These are phyloP conservation scores for Saimiri boliviensis DNA, from an alignment of 2,113 vertebrate genomes.

Conservation along the genomic window DNA sequence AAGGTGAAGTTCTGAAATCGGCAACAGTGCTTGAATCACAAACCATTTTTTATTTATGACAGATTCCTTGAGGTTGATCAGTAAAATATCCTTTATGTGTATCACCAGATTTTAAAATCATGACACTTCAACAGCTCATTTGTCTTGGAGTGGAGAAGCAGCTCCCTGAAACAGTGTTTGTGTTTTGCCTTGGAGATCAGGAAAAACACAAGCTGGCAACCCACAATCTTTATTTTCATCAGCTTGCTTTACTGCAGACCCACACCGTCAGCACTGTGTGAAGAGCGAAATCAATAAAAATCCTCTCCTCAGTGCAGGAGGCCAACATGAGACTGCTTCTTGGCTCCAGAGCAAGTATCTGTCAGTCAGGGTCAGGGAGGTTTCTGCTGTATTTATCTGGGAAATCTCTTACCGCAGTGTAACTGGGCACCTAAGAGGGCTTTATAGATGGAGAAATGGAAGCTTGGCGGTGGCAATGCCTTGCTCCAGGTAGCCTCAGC, in stretches of 20 bases:
- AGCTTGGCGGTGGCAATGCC: neutral
- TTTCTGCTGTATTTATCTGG: neutral
- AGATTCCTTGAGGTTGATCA: constrained; percentile 36
- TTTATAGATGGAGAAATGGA: neutral
- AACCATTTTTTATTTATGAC: constrained; percentile 17
- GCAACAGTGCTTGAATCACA: neutral
- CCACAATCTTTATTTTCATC: constrained; percentile 45
- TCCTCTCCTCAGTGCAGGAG: neutral
- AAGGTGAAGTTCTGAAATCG: neutral
- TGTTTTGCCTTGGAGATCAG: constrained; percentile 57
- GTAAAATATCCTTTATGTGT: constrained; percentile 28
- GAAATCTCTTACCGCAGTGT: neutral
- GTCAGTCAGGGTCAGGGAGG: constrained; percentile 48
- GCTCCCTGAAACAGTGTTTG: constrained; percentile 41
- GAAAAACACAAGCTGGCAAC: constrained; percentile 32
- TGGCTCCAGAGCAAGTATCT: constrained; percentile 56
- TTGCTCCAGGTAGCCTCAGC: neutral
- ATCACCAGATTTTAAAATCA: constrained; percentile 50
- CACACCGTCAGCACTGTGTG: neutral
- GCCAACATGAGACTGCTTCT: constrained; percentile 22
- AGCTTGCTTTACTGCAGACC: constrained; percentile 43
- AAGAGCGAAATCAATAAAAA: constrained; percentile 49
- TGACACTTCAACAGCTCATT: constrained; percentile 64
- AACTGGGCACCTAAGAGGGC: neutral
- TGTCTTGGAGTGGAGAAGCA: constrained; percentile 36